Percentiles rank a stretch among this genome's conserved stretches.
These are phyloP conservation scores for Patiria miniata DNA, from an alignment of 35 echinoderm and acorn worm species.

Conservation along the genomic window DNA sequence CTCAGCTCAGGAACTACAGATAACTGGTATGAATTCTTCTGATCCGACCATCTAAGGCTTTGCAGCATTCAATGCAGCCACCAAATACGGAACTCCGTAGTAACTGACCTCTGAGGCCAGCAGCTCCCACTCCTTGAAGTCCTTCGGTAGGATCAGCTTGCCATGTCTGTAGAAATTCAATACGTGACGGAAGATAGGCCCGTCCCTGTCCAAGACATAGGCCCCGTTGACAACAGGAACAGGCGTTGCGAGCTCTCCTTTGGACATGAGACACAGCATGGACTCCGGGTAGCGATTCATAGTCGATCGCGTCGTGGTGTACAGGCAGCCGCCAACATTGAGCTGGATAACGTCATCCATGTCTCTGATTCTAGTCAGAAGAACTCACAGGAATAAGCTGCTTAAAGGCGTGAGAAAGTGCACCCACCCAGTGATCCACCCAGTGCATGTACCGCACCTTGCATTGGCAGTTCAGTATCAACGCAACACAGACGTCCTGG, in stretches of 20 bases:
- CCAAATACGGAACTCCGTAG: not conserved
- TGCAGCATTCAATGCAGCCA: not conserved
- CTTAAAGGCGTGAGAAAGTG: no score
- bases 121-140: slow-evolving; percentile 71
- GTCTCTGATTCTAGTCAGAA: no score
- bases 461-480: no score
- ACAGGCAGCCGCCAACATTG: slow-evolving; percentile 74
- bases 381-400: no score
- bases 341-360: slow-evolving; percentile 52
- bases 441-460: no score
- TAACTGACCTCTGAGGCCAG: slow-evolving; percentile 10
- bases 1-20: no score
- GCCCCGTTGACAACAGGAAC: slow-evolving; percentile 49
- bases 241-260: slow-evolving; percentile 30
- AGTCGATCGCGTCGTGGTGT: slow-evolving; percentile 57
- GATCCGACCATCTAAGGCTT: not conserved
- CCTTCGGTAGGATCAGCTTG: slow-evolving; percentile 62
- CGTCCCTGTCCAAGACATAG: slow-evolving; percentile 73
- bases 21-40: not conserved
- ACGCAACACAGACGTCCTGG: no score
- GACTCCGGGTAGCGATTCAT: slow-evolving; percentile 68
- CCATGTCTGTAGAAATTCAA: slow-evolving; percentile 66
- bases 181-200: slow-evolving; percentile 57
- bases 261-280: slow-evolving; percentile 71
- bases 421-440: no score